Conservation (phyloP, 2,113 vertebrate species). For the Haliaeetus leucogaster region DNA sequence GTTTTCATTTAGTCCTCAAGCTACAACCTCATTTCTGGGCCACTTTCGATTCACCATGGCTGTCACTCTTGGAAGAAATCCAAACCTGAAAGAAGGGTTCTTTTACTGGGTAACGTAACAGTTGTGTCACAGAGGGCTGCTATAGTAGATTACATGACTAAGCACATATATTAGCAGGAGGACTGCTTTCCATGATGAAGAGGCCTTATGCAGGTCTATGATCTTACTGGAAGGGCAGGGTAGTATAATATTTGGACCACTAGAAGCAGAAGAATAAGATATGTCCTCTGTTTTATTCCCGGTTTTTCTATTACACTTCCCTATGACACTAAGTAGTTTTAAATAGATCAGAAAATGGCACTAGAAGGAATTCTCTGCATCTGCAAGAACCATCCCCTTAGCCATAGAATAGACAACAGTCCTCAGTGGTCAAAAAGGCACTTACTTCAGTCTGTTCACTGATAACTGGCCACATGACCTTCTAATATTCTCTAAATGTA, state of each 20-base stretch:
- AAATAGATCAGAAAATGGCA: not conserved
- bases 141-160: not conserved
- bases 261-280: not conserved
- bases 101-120: not conserved
- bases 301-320: not conserved
- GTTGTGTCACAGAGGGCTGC: not conserved
- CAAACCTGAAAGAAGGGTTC: not conserved
- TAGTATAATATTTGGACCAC: not conserved
- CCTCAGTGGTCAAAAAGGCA: not conserved
- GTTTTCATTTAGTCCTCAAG: not conserved
- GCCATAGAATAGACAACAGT: not conserved
- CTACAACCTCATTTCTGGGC: not conserved
- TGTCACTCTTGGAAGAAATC: not conserved
- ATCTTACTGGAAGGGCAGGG: not conserved
- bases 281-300: not conserved
- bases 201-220: not conserved
- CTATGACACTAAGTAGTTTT: not conserved
- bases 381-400: not conserved
- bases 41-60: not conserved
- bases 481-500: not conserved
- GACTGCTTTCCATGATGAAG: not conserved
- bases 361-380: not conserved
- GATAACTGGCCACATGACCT: not conserved
- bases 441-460: not conserved
- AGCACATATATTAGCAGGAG: not conserved